A percentile compares a stretch with the other conserved stretches of the same genome.
phyloP scores from a whole-genome alignment of 2,797 vertebrate genomes.

The Naso thynnoides region DNA sequence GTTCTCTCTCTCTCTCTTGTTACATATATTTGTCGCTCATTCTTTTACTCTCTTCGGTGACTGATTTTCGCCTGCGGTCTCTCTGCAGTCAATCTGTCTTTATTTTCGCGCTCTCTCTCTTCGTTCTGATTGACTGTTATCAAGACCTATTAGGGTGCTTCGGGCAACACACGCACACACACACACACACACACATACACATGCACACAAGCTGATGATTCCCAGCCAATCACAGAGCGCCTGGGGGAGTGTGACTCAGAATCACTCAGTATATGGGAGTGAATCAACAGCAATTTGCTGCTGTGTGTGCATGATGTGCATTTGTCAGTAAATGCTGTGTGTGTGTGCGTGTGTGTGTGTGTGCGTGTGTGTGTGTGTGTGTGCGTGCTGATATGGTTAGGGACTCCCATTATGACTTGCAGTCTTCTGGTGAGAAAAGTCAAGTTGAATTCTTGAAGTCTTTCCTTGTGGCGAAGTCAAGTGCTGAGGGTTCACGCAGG shows the following conservation, averaged over 20 bases:
- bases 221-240: constrained; percentile 52
- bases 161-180: constrained; percentile 11
- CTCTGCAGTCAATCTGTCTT: constrained; percentile 62
- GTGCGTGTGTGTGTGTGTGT: not conserved
- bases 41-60: constrained; percentile 12
- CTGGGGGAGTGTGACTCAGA: constrained; percentile 35
- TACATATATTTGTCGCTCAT: constrained; percentile 9
- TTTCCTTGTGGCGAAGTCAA: constrained; percentile 25
- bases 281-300: constrained; percentile 57
- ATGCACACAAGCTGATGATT: constrained; percentile 16
- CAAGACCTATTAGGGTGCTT: constrained; percentile 62
- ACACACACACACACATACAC: constrained; percentile 21
- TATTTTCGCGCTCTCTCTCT: constrained; percentile 40
- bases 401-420: constrained; percentile 28
- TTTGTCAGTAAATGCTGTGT: not conserved
- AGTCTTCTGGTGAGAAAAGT: constrained; percentile 9
- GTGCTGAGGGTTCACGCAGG: not conserved
- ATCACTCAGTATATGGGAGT: constrained; percentile 17
- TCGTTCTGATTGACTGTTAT: constrained; percentile 64
- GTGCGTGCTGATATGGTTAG: constrained; percentile 31
- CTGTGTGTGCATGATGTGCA: constrained; percentile 27
- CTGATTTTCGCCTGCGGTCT: constrained; percentile 29
- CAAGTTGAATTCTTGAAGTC: constrained; percentile 11
- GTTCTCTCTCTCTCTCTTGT: not conserved
- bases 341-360: not conserved